Evolutionary conservation across 2,797 vertebrate species (phyloP), one percentile per base, ranked within the genome.

Genomic region (Gephyroberyx darwinii): DNA sequence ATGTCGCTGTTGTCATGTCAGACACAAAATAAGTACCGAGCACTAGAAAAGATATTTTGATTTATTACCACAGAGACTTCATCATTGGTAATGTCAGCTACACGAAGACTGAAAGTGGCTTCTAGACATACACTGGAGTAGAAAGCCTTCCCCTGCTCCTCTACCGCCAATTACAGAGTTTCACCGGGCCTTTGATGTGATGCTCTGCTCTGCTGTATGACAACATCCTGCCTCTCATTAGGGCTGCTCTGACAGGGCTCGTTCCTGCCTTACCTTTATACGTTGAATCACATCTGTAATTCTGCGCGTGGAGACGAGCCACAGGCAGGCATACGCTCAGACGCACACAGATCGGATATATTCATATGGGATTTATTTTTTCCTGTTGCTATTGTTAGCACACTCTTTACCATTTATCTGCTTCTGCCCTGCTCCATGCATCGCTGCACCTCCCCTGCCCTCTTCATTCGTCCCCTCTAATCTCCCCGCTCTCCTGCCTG

Each of bases 151-250:
- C 16, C 26, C 33, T 13, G 17, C 43, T 63, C 63, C 54, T 77
- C 30, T 19, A 39, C 59, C 33, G 60, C 62, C 56, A 65, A 53
- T 60, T 26, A 16, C 16, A 5, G 43, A 14, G 9, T 39, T 64
- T 57, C 35, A 47, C 13, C 1, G 30, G 53, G 71, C 5, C 69
- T 86, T 77, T 86, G 82, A 77, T 68, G 37, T 26, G 16, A 4
- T 19, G 16, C n/a, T 52, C 19, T 16, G 33, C 58, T 67, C n/a
- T 48, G 53, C 69, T 76, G 60, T 53, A 41, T 47, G 71, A 68
- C 67, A 73, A 67, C 65, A 69, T 19, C 22, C 16, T 1, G 69
- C 41, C 19, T 61, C 71, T 83, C 77, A 62, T 85, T 77, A 84
- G 33, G 3, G 37, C 71, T 33, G 67, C 62, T 61, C 45, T 14